Conservation (phyloP, 2,797 vertebrate genomes). For the Margarornis squamiger region DNA sequence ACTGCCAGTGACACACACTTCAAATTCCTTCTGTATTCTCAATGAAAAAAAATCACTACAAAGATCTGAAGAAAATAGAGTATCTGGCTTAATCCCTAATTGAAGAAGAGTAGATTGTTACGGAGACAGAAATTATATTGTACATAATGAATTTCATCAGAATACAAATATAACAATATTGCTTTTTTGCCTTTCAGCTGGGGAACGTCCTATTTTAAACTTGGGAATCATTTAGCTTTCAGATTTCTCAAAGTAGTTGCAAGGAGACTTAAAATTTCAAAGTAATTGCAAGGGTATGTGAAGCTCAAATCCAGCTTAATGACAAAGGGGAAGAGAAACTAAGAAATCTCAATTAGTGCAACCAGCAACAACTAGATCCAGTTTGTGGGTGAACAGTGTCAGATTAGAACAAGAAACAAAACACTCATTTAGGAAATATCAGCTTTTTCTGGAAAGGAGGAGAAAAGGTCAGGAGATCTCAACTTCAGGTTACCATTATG, state of each 20-base stretch:
- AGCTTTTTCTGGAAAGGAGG: not conserved
- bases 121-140: conserved; percentile 65
- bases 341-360: conserved; percentile 50
- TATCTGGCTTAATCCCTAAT: conserved; percentile 65
- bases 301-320: conserved; percentile 53
- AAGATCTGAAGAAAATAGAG: conserved; percentile 10
- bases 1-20: conserved; percentile 52
- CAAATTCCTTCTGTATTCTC: conserved; percentile 55
- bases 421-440: not conserved
- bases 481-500: not conserved
- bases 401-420: conserved; percentile 7
- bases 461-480: not conserved
- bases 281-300: conserved; percentile 43
- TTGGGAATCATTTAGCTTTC: conserved; percentile 68
- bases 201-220: conserved; percentile 69
- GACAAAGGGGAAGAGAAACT: conserved; percentile 38
- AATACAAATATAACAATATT: conserved; percentile 74
- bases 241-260: conserved; percentile 59
- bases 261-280: conserved; percentile 65
- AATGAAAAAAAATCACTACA: not conserved
- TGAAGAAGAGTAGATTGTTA: conserved; percentile 70
- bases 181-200: conserved; percentile 64
- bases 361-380: conserved; percentile 31
- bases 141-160: conserved; percentile 74
- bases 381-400: conserved; percentile 27